Base-by-base conservation (phyloP, 2,113 vertebrate genomes). In the Mola mola region DNA sequence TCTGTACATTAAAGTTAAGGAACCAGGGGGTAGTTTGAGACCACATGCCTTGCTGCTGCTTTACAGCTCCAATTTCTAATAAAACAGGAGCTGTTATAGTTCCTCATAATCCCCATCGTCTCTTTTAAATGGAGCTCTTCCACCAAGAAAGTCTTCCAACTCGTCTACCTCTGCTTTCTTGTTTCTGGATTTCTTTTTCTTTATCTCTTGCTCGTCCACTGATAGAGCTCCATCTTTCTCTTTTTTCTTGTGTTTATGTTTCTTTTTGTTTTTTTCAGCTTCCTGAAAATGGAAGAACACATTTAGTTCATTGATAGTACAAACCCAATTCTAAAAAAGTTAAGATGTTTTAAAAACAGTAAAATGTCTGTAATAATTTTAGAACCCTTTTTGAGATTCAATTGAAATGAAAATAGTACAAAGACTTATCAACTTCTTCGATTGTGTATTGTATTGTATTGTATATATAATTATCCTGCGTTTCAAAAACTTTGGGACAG, bases 91-190 rank as follows among this genome's bases (percentile, higher is more conserved):
- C 34, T 52, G 57, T 91, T 95, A 99, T 47, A 99, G 95, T 72
- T 95, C 96, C 87, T 99, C 97, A 0, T 99, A 99, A 81, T 98
- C 97, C 0, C 94, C 95, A 0, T 94, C 96, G 0, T 94, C 94
- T 19, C 53, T 86, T 16, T 90, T 91, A 71, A 87, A 76, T 8
- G 19, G 55, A 0, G 72, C 86, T 19, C 90, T 92, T 28, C 95
- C 94, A 1, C 92, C 94, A 67, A 98, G 87, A 68, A 98, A 99
- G 72, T 95, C 95, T 84, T 99, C 96, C 81, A 98, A 87, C 86
- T 96, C 96, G 4, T 94, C 95, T 24, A 93, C 85, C 0, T 94
- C 92, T 0, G 83, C 83, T 72, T 92, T 95, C 84, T 92, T 95
- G 62, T 76, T 79, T 71, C 89, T 82, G 1, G 90, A 83, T 22